Evolutionary conservation across 2,113 vertebrate genomes (phyloP).

Genomic region (Antigone vipio): DNA sequence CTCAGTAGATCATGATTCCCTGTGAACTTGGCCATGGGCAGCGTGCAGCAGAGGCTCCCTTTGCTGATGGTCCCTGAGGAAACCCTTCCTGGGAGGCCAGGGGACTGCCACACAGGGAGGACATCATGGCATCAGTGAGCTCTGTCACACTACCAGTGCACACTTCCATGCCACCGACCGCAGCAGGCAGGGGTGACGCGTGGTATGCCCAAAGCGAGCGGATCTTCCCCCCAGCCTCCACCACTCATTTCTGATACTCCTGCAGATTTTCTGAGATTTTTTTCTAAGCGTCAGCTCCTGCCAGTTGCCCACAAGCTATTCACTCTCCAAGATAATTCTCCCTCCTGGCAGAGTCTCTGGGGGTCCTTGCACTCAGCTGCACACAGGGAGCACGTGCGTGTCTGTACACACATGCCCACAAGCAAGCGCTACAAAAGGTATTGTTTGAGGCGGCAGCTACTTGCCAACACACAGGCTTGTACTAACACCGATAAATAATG

Average conservation of each 20-base stretch:
- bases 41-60: not conserved
- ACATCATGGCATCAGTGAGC: not conserved
- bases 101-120: not conserved
- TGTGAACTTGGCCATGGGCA: fast-evolving
- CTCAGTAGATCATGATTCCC: not conserved
- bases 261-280: not conserved
- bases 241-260: not conserved
- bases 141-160: not conserved
- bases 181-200: not conserved
- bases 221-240: not conserved
- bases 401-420: not conserved
- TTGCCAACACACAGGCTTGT: not conserved
- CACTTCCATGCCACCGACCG: fast-evolving
- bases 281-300: not conserved
- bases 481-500: not conserved
- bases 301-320: not conserved
- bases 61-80: not conserved
- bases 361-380: not conserved
- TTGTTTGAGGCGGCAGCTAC: not conserved
- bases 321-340: fast-evolving
- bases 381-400: not conserved
- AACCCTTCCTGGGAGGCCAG: not conserved
- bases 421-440: not conserved
- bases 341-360: not conserved
- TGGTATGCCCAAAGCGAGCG: fast-evolving